Base-by-base conservation (phyloP, 2,888 invertebrate genomes). In the Platycheirus rosarum region DNA sequence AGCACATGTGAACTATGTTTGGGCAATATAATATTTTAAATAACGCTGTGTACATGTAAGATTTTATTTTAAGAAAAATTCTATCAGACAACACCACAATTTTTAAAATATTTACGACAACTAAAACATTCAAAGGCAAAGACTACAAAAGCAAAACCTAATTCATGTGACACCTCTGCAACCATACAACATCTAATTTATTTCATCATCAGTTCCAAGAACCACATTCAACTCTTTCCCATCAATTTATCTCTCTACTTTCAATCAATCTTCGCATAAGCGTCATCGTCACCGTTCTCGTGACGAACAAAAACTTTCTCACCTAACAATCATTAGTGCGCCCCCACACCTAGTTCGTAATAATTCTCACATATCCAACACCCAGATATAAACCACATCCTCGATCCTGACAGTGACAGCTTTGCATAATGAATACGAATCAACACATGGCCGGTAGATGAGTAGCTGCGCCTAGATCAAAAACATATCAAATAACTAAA, bases 391-490 rank as follows among this genome's bases (percentile, higher is more conserved):
- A n/a, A 70, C 40, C 4, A 57, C 44, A 65, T 65, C 65, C 71
- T 57, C 71, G 66, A 78, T 78, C 66, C 78, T 78, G 66, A 71
- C 60, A 73, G 53, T 66, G 32, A 32, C 32, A 66, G 37, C 60
- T 23, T 51, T 29, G 44, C 49, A 65, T 51, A 62, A 62, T 51
- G 42, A 49, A 60, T 51, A 40, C 35, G 20, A 60, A 60, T 66
- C 66, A 66, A 57, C 60, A 65, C 55, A 65, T 65, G n/a, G 23
- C 23, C 37, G n/a, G n/a, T n/a, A n/a, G 40, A 14, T 48, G 26
- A 51, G 16, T 32, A 32, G 69, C 62, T 76, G 76, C 63, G 55
- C 69, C 76, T 55, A 48, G 40, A 62, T 63, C n/a, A n/a, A 29
- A 48, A 23, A 29, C 37, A 53, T 14, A 55, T n/a, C 18, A n/a